phyloP scores from a whole-genome alignment of 2,888 invertebrate species.

The Temnothorax unifasciatus region DNA sequence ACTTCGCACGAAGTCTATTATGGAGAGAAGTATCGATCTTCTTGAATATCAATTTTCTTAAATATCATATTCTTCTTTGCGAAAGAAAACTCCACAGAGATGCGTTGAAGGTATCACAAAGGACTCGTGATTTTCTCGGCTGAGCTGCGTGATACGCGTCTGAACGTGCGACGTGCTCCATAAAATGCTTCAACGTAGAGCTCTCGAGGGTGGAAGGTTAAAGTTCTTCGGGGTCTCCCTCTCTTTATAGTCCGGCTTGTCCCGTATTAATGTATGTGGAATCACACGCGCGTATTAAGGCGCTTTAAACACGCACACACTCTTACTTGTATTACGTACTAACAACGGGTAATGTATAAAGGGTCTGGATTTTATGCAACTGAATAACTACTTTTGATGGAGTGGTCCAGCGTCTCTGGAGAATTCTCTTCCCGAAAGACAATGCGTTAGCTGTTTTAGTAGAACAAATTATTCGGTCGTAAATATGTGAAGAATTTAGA shows the following conservation, averaged over 20 bases:
- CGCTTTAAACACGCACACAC: constrained; percentile 4
- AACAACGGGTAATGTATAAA: not conserved
- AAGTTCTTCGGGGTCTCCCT: constrained; percentile 33
- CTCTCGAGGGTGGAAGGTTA: constrained; percentile 33
- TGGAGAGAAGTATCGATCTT: not conserved
- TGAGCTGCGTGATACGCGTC: constrained; percentile 19
- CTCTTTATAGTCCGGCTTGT: constrained; percentile 25
- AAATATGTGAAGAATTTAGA: not conserved
- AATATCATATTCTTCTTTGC: not conserved
- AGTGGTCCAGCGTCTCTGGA: not conserved
- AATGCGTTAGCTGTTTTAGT: not conserved
- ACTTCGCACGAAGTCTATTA: not conserved
- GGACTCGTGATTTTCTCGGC: not conserved
- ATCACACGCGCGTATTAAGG: constrained; percentile 14
- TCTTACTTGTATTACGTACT: not conserved
- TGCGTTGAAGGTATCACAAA: constrained; percentile 9
- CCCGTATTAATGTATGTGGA: constrained; percentile 20
- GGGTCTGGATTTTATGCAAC: not conserved
- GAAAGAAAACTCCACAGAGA: not conserved
- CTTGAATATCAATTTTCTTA: not conserved
- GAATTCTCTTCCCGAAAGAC: not conserved
- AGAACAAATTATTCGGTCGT: constrained; percentile 4
- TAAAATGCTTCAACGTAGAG: constrained; percentile 18
- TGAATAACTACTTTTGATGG: constrained; percentile 20
- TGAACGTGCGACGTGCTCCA: constrained; percentile 12